phyloP scores from a whole-genome alignment of 2,113 vertebrate species.

The Clarias magur region DNA sequence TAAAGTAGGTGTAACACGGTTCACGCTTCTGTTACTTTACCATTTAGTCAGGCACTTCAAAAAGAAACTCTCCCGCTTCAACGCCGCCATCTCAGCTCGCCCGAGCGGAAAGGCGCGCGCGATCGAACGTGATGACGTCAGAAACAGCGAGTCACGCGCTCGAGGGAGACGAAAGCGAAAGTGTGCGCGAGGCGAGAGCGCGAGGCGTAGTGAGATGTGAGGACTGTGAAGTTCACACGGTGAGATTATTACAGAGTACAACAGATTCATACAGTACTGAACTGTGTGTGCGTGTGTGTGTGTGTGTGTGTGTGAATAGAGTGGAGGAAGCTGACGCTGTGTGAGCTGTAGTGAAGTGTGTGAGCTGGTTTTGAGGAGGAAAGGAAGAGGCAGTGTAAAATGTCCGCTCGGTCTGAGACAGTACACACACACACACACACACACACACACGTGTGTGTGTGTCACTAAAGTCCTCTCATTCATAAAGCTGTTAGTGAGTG shows the following conservation, averaged over 20 bases:
- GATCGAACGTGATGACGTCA: neutral
- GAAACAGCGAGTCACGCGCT: neutral
- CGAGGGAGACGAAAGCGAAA: neutral
- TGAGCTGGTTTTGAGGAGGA: neutral
- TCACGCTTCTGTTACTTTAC: too few relatives aligned
- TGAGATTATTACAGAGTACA: neutral
- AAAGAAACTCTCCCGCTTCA: too few relatives aligned
- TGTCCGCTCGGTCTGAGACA: neutral
- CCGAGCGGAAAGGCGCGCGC: neutral
- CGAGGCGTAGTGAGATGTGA: neutral
- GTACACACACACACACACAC: too few relatives aligned
- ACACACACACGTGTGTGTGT: too few relatives aligned
- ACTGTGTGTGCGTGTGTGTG: too few relatives aligned
- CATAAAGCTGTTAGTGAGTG: too few relatives aligned
- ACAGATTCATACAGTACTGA: neutral
- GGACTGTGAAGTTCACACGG: neutral
- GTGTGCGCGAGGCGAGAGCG: fast-evolving
- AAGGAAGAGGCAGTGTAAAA: neutral
- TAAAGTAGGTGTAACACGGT: too few relatives aligned
- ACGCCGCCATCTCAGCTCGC: too few relatives aligned
- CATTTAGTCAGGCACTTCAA: too few relatives aligned
- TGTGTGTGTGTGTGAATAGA: neutral
- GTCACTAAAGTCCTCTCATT: too few relatives aligned
- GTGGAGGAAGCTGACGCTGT: neutral
- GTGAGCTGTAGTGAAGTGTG: too few relatives aligned